Conservation (phyloP, 2,888 invertebrate species). For the Agrochola circellaris region DNA sequence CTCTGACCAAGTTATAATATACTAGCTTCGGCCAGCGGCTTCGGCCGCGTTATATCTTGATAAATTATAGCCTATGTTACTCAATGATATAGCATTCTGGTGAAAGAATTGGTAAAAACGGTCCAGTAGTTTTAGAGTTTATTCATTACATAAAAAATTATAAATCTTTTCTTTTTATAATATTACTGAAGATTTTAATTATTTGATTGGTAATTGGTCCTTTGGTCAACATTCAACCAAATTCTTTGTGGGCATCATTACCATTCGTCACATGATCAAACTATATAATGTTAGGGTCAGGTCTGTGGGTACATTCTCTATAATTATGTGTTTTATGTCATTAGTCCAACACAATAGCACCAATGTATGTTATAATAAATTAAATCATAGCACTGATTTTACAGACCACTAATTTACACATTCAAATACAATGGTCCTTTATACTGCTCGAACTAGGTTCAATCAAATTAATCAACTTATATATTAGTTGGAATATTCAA, state of each 20-base stretch:
- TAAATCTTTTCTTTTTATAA: no score
- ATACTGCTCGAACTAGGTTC: constrained; percentile 23
- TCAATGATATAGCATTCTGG: no score
- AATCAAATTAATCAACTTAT: constrained; percentile 65
- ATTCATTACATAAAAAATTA: no score
- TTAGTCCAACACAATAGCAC: constrained; percentile 1
- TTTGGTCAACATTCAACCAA: not conserved
- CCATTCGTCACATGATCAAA: not conserved
- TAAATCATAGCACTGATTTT: constrained; percentile 38
- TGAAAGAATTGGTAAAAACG: no score
- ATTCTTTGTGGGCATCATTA: not conserved
- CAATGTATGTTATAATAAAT: constrained; percentile 12
- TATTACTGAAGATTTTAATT: not conserved
- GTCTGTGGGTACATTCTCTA: constrained; percentile 12
- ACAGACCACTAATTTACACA: constrained; percentile 46
- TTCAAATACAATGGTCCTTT: constrained; percentile 38
- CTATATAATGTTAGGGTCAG: not conserved
- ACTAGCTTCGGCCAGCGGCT: no score
- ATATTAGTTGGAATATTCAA: constrained; percentile 56
- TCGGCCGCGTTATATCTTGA: no score
- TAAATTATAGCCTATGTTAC: no score
- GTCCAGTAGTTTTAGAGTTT: no score
- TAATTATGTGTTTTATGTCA: constrained; percentile 42
- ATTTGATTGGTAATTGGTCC: not conserved
- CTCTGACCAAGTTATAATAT: not conserved